Evolutionary conservation across 2,888 invertebrate genomes (phyloP).

Genomic region (Plebejus argus): DNA sequence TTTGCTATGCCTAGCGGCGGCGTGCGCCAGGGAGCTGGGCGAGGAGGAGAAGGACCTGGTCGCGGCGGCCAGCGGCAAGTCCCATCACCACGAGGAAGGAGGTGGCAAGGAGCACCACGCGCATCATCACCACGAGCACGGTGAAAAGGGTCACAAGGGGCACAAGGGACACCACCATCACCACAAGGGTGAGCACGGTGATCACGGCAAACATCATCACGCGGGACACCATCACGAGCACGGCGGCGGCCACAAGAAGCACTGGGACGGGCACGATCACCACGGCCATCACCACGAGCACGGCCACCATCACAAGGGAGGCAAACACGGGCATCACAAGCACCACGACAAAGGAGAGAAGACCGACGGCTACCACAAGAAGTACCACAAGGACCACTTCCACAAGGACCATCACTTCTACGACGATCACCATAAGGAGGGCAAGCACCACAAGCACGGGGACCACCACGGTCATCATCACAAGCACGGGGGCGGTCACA

Average conservation of each 20-base stretch:
- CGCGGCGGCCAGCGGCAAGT: slow-evolving; percentile 66
- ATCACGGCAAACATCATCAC: slow-evolving; percentile 72
- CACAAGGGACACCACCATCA: slow-evolving; percentile 76
- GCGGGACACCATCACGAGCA: slow-evolving; percentile 70
- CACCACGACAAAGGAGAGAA: slow-evolving; percentile 74
- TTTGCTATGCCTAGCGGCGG: slow-evolving; percentile 68
- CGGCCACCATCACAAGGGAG: slow-evolving; percentile 73
- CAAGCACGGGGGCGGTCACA: slow-evolving; percentile 68
- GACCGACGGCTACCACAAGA: slow-evolving; percentile 73
- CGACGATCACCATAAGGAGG: slow-evolving; percentile 72
- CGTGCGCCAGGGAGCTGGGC: slow-evolving; percentile 60
- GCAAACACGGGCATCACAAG: slow-evolving; percentile 70
- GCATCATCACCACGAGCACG: slow-evolving; percentile 71
- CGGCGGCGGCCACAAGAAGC: slow-evolving; percentile 71
- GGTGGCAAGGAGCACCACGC: slow-evolving; percentile 72
- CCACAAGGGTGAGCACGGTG: slow-evolving; percentile 70
- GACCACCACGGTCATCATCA: slow-evolving; percentile 73
- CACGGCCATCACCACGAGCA: slow-evolving; percentile 73
- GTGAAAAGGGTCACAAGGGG: slow-evolving; percentile 69
- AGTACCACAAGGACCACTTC: slow-evolving; percentile 73
- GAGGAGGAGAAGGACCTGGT: slow-evolving; percentile 70
- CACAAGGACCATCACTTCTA: slow-evolving; percentile 77
- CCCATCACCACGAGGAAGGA: slow-evolving; percentile 65
- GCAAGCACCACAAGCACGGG: slow-evolving; percentile 75
- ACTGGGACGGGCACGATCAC: slow-evolving; percentile 68